phyloP scores from a whole-genome alignment of 2,888 invertebrate genomes.

The Encarsia formosa region DNA sequence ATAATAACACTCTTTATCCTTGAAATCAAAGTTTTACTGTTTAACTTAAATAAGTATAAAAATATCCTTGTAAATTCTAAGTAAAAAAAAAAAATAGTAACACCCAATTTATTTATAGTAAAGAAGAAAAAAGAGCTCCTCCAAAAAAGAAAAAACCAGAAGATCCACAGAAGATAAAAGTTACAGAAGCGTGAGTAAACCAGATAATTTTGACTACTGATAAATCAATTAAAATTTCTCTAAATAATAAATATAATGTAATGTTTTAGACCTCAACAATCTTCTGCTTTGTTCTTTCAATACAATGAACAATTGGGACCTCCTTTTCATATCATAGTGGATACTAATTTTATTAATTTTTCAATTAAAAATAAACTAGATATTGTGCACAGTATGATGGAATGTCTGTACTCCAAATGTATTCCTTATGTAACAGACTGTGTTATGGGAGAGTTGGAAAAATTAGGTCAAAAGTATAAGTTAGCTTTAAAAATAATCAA shows the following conservation, averaged over 20 bases:
- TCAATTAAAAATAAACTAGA: conserved; percentile 97
- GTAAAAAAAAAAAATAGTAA: neutral
- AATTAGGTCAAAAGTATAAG: conserved; percentile 90
- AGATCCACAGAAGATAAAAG: conserved; percentile 71
- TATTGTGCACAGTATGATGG: conserved; percentile 96
- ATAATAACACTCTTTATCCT: neutral
- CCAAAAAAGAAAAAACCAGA: conserved; percentile 66
- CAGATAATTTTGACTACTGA: neutral
- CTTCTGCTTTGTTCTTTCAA: conserved; percentile 94
- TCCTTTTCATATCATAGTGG: conserved; percentile 92
- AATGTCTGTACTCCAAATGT: conserved; percentile 97
- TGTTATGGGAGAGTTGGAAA: conserved; percentile 95
- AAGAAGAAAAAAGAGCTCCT: conserved; percentile 65
- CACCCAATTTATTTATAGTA: conserved; percentile 50
- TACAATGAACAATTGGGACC: conserved; percentile 98
- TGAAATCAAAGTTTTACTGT: no score
- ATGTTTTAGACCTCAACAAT: conserved; percentile 63
- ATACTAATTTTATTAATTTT: conserved; percentile 99
- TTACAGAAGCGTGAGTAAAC: conserved; percentile 64
- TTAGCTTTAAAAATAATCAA: conserved; percentile 92
- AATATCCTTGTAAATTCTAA: conserved; percentile 2
- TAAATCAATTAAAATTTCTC: conserved; percentile 3
- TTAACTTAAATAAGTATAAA: neutral
- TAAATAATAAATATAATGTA: neutral
- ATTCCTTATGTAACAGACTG: conserved; percentile 98